phyloP scores from a whole-genome alignment of 2,888 invertebrate species.

The Trissolcus japonicus region DNA sequence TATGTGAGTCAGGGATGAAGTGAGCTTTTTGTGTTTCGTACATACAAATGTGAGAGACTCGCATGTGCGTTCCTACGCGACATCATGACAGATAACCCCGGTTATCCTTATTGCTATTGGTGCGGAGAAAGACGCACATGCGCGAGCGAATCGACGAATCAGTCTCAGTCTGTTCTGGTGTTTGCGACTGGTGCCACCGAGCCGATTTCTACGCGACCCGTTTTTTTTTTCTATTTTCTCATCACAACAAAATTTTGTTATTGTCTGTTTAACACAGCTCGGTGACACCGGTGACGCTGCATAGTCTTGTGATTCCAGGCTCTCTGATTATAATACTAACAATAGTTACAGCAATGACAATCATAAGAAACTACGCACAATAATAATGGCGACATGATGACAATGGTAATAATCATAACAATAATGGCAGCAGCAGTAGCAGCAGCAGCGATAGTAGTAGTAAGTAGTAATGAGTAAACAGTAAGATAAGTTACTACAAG shows the following conservation, averaged over 20 bases:
- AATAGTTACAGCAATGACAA: slow-evolving; percentile 60
- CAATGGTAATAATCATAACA: slow-evolving; percentile 59
- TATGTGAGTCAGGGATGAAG: slow-evolving; percentile 59
- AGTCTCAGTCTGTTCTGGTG: slow-evolving; percentile 55
- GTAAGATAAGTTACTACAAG: slow-evolving; percentile 59
- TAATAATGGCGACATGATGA: slow-evolving; percentile 61
- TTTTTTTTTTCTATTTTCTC: neutral
- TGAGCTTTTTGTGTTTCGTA: slow-evolving; percentile 55
- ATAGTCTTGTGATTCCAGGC: slow-evolving; percentile 59
- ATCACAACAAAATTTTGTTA: neutral
- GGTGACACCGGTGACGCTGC: slow-evolving; percentile 38
- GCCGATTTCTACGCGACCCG: slow-evolving; percentile 19
- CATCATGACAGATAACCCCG: slow-evolving; percentile 30
- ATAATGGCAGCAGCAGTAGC: slow-evolving; percentile 58
- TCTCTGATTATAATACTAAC: slow-evolving; percentile 59
- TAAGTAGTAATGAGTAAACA: slow-evolving; percentile 54
- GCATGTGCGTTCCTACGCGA: slow-evolving; percentile 48
- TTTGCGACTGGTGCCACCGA: slow-evolving; percentile 28
- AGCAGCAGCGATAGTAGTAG: slow-evolving; percentile 58
- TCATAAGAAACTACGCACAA: slow-evolving; percentile 61
- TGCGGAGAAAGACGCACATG: slow-evolving; percentile 48
- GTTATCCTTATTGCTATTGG: slow-evolving; percentile 48
- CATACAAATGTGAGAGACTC: slow-evolving; percentile 56
- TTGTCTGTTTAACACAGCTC: slow-evolving; percentile 17
- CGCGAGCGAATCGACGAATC: slow-evolving; percentile 54